Evolutionary conservation across 2,113 vertebrate species (phyloP).

Genomic region (Hemicordylus capensis): DNA sequence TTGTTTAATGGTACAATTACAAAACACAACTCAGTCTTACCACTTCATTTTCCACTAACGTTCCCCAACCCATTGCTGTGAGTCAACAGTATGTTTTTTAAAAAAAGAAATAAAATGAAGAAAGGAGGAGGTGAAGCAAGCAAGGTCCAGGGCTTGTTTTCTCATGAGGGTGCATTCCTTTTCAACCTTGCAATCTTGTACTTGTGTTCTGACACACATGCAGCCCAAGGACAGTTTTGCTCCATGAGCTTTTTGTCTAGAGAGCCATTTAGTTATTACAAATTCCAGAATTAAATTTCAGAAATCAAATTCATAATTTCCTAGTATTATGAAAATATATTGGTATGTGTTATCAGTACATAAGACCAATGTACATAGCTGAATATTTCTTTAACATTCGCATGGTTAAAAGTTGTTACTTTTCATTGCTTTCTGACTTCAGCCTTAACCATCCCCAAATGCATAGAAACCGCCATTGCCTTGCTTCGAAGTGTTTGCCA

Average conservation of each 20-base stretch:
- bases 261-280: neutral
- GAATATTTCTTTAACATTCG: constrained; percentile 22
- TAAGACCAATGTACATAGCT: neutral
- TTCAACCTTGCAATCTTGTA: neutral
- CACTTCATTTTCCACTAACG: neutral
- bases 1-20: neutral
- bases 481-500: neutral
- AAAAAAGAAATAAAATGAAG: neutral
- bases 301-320: constrained; percentile 11
- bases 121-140: neutral
- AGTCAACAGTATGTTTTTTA: neutral
- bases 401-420: neutral
- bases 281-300: no score
- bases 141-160: neutral
- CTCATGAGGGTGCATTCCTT: neutral
- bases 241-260: neutral
- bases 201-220: neutral
- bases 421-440: constrained; percentile 17
- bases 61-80: neutral
- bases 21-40: neutral
- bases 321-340: neutral
- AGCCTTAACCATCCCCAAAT: constrained; percentile 17
- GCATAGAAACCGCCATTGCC: neutral
- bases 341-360: neutral
- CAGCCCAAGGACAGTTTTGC: neutral